Conservation (phyloP, 2,113 vertebrate genomes). For the Onychorhynchus coronatus region DNA sequence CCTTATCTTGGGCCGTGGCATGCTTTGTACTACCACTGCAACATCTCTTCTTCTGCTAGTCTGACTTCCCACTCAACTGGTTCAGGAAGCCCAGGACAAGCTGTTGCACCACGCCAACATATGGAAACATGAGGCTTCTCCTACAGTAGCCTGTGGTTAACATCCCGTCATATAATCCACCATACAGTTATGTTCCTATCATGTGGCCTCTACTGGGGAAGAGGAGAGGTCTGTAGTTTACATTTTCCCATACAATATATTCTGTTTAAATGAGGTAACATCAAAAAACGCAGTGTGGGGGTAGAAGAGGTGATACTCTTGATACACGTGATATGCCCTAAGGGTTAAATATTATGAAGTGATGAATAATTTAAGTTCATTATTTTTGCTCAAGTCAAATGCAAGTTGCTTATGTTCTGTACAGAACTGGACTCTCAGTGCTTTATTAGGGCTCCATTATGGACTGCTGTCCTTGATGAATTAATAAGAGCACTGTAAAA, state of each 20-base stretch:
- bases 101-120: not conserved
- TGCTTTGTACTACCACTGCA: not conserved
- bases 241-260: not conserved
- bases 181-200: not conserved
- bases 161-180: not conserved
- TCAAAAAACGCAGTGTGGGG: not conserved
- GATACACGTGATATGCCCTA: not conserved
- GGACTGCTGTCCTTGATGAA: not conserved
- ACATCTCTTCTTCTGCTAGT: not conserved
- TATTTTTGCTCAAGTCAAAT: not conserved
- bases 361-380: not conserved
- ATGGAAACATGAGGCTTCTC: not conserved
- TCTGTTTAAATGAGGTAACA: not conserved
- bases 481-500: not conserved
- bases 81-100: not conserved
- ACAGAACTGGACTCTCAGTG: not conserved
- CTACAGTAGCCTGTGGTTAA: not conserved
- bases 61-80: not conserved
- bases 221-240: not conserved
- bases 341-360: not conserved
- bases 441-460: not conserved
- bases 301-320: not conserved
- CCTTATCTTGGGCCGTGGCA: not conserved
- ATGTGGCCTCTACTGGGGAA: accelerated
- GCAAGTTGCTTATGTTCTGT: not conserved